Evolutionary conservation across 2,113 vertebrate genomes (phyloP).

Genomic region (Montifringilla adamsi): DNA sequence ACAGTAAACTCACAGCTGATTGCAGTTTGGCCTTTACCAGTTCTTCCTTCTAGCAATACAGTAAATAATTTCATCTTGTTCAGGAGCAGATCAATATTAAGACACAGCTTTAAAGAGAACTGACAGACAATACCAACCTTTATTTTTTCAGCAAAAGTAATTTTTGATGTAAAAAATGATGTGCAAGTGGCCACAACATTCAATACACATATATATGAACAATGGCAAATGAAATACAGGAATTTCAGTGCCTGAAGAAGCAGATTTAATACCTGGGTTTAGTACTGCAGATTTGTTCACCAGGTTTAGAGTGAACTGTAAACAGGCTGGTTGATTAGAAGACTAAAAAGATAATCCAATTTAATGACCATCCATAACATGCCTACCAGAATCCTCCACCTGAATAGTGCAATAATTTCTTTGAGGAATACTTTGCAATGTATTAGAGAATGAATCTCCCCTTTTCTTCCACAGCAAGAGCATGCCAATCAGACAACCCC

Average conservation of each 20-base stretch:
- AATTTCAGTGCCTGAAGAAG: not conserved
- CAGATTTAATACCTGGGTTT: not conserved
- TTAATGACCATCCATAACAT: not conserved
- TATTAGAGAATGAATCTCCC: not conserved
- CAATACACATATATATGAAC: not conserved
- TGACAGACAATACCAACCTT: not conserved
- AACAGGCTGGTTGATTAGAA: not conserved
- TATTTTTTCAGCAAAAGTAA: not conserved
- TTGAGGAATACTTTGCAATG: not conserved
- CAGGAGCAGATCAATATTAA: not conserved
- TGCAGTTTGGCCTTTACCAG: conserved; percentile 7
- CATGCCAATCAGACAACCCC: not conserved
- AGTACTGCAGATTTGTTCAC: not conserved
- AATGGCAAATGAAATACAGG: not conserved
- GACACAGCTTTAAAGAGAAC: not conserved
- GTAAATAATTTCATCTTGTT: not conserved
- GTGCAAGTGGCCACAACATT: not conserved
- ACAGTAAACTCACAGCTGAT: conserved; percentile 26
- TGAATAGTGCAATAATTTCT: not conserved
- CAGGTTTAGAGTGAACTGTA: not conserved
- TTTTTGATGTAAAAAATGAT: not conserved
- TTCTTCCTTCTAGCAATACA: not conserved
- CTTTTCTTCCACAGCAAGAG: not conserved
- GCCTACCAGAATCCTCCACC: not conserved
- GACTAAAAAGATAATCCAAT: not conserved